These are phyloP conservation scores for Glaucopsyche alexis DNA, from an alignment of 2,888 invertebrate species.

Conservation along the genomic window DNA sequence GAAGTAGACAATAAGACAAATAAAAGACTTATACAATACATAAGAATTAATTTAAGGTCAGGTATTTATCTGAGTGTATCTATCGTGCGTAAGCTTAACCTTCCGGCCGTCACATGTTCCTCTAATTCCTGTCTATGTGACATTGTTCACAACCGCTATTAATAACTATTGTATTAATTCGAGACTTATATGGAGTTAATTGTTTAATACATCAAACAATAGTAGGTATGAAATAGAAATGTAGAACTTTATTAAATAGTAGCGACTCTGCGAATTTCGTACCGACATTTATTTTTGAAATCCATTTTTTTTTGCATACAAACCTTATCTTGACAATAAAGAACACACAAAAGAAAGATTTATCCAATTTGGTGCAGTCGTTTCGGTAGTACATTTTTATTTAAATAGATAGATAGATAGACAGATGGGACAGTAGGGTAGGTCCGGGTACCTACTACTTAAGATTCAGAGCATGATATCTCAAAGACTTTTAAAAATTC, in stretches of 20 bases:
- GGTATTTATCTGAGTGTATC: background rate
- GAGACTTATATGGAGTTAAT: background rate
- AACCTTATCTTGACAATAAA: no score
- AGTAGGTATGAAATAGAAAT: background rate
- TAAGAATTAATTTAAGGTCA: slow-evolving; percentile 8
- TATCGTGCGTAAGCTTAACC: slow-evolving; percentile 6
- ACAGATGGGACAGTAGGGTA: no score
- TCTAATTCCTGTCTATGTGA: slow-evolving; percentile 9
- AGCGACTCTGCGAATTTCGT: no score
- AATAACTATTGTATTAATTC: background rate
- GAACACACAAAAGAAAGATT: no score
- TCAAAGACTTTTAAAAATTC: no score
- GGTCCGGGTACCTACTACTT: no score
- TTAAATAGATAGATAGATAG: no score
- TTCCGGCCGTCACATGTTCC: background rate
- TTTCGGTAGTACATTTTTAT: no score
- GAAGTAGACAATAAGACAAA: background rate
- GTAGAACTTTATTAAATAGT: background rate
- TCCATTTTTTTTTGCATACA: no score
- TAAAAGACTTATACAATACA: slow-evolving; percentile 6
- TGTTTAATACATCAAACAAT: background rate
- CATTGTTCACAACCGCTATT: background rate
- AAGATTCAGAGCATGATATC: no score
- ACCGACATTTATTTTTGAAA: no score
- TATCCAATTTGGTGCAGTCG: no score